These are phyloP conservation scores for Pluvianellus socialis DNA, from an alignment of 2,113 vertebrate genomes.

Conservation along the genomic window DNA sequence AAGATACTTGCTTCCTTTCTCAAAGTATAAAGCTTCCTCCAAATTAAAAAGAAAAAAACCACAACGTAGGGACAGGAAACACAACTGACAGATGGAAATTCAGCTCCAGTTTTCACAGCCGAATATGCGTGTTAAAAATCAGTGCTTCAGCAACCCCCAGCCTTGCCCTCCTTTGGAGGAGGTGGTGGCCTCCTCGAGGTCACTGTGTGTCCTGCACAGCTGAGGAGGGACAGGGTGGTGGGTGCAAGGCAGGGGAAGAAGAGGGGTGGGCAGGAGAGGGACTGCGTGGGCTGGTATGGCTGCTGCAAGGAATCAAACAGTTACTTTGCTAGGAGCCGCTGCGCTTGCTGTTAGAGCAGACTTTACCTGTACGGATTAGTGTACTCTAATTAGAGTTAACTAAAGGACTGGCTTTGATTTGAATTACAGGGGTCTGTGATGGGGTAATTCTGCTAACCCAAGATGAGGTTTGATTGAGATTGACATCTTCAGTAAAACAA, in stretches of 20 bases:
- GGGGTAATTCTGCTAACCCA: background rate
- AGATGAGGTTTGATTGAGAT: background rate
- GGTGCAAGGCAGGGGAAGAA: background rate
- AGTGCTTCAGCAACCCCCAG: background rate
- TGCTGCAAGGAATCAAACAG: background rate
- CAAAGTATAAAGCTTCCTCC: background rate
- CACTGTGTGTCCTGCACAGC: background rate
- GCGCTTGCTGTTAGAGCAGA: background rate
- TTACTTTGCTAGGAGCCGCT: background rate
- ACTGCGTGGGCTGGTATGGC: background rate
- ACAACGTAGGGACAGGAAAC: background rate
- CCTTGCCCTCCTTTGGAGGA: background rate
- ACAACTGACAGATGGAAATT: background rate
- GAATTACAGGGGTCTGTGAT: background rate
- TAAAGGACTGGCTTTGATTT: background rate
- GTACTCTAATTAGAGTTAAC: background rate
- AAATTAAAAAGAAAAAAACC: background rate
- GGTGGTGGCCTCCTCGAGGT: accelerated
- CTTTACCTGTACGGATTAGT: background rate
- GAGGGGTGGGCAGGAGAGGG: background rate
- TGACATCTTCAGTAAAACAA: background rate
- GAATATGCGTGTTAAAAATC: background rate
- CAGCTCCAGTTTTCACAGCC: background rate
- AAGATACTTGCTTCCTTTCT: conserved; percentile 1
- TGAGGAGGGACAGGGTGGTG: background rate